Evolutionary conservation across 2,113 vertebrate genomes (phyloP), one percentile per base, ranked within the genome.

Genomic region (Gymnarchus niloticus): DNA sequence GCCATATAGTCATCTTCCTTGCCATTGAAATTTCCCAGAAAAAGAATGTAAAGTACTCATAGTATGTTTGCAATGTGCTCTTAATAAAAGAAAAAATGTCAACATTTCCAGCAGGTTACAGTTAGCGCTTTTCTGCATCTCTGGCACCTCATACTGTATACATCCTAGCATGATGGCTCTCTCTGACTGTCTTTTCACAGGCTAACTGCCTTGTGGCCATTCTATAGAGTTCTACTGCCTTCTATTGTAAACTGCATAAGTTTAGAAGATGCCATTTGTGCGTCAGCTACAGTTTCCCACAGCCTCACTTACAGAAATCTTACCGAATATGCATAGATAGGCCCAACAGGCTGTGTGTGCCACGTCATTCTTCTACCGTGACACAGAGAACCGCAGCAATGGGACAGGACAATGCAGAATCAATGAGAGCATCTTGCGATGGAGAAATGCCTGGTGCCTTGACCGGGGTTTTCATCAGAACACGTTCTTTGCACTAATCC

Each of bases 161-260:
- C 7, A 44, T 37, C 33, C 12, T 76, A 76, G 69, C 49, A 14
- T 14, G 49, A 21, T 54, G 80, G 25, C n/a, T 54, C 80, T 54
- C 17, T 25, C 14, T 17, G 8, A 23, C 44, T 17, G 48, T 23
- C 44, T 52, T 25, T 81, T 25, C 4, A 52, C 7, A 52, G 14
- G 80, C 46, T 54, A n/a, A 77, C 37, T 54, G 46, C 12, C 80
- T 81, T 81, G 80, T 52, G 80, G 49, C n/a, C 80, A 81, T 12
- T 28, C 25, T 48, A 46, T 44, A 69, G 41, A 78, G 37, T 44
- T 19, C 76, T n/a, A 12, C 6, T 49, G n/a, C 77, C 49, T 51
- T 25, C 46, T 81, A 17, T 51, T 81, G 46, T 51, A 48, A 81
- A 57, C 56, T 57, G 56, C 23, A 65, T n/a, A 25, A 81, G 49